Conservation (phyloP, 2,888 invertebrate genomes). For the Caenorhabditis sp. region DNA sequence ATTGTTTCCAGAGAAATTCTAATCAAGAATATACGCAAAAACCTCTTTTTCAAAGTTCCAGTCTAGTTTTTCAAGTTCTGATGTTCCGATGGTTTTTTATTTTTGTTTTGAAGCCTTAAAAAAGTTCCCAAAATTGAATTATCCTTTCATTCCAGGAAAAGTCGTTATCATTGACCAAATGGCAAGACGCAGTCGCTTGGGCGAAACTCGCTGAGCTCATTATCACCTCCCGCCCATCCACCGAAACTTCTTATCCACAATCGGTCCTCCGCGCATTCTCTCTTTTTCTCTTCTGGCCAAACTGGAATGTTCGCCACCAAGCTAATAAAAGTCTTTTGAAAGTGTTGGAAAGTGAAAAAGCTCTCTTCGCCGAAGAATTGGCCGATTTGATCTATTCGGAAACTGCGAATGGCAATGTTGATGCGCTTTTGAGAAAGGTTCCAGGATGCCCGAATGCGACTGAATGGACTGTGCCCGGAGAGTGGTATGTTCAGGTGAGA, state of each 20-base stretch:
- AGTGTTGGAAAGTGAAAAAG: slow-evolving; percentile 27
- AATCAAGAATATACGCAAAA: too few relatives aligned
- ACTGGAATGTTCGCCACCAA: slow-evolving; percentile 44
- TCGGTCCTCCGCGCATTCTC: slow-evolving; percentile 24
- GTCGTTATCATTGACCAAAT: slow-evolving; percentile 25
- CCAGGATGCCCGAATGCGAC: slow-evolving; percentile 5
- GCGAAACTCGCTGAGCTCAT: slow-evolving; percentile 36
- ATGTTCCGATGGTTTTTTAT: too few relatives aligned
- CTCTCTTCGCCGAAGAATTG: slow-evolving; percentile 39
- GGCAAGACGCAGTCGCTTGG: slow-evolving; percentile 46
- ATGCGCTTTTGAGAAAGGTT: slow-evolving; percentile 19
- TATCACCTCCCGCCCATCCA: slow-evolving; percentile 6
- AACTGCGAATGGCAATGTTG: slow-evolving; percentile 40
- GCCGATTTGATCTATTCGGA: slow-evolving; percentile 46
- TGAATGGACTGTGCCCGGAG: slow-evolving; percentile 39
- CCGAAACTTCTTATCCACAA: slow-evolving; percentile 7
- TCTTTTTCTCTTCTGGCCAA: slow-evolving; percentile 50
- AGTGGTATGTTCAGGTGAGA: slow-evolving; percentile 33
- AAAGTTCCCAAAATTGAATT: too few relatives aligned
- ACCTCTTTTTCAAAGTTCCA: too few relatives aligned
- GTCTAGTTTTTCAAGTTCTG: too few relatives aligned
- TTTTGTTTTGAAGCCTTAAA: too few relatives aligned
- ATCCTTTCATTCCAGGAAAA: slow-evolving; percentile 49
- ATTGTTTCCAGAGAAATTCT: too few relatives aligned
- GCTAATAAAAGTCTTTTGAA: slow-evolving; percentile 30